Conservation (phyloP, 2,888 invertebrate species). For the Temnothorax ravouxi region DNA sequence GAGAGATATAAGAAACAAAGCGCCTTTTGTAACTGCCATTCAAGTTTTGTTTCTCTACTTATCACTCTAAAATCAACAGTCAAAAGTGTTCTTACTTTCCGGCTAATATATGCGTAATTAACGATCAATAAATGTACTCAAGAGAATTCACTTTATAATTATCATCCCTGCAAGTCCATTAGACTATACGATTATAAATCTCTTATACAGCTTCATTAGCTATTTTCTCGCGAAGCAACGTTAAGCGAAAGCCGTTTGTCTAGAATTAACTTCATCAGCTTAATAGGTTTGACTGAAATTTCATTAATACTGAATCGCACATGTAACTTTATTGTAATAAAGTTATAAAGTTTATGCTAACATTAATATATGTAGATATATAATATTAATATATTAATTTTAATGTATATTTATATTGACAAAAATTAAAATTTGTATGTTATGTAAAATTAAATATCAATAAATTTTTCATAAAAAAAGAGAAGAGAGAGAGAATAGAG, state of each 20-base stretch:
- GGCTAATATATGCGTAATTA: conserved; percentile 17
- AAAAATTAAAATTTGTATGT: neutral
- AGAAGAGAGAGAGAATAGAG: neutral
- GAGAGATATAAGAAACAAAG: neutral
- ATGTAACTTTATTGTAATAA: conserved; percentile 22
- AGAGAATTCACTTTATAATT: conserved; percentile 67
- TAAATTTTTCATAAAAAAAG: neutral
- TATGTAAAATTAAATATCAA: neutral
- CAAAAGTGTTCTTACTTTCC: neutral
- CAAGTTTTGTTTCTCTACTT: neutral
- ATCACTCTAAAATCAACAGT: neutral
- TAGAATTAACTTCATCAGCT: conserved; percentile 65
- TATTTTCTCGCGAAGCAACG: conserved; percentile 62
- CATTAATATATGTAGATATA: neutral
- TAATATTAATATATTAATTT: neutral
- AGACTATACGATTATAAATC: conserved; percentile 74
- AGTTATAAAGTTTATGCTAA: neutral
- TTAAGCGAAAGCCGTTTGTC: conserved; percentile 56
- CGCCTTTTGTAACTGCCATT: neutral
- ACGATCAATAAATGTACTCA: conserved; percentile 30
- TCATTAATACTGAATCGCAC: conserved; percentile 64
- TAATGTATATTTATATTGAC: neutral
- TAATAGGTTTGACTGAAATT: conserved; percentile 65
- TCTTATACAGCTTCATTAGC: conserved; percentile 71
- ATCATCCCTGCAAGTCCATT: conserved; percentile 68